Conservation (phyloP, 2,113 vertebrate genomes). For the Petrocephalus microphthalmus region DNA sequence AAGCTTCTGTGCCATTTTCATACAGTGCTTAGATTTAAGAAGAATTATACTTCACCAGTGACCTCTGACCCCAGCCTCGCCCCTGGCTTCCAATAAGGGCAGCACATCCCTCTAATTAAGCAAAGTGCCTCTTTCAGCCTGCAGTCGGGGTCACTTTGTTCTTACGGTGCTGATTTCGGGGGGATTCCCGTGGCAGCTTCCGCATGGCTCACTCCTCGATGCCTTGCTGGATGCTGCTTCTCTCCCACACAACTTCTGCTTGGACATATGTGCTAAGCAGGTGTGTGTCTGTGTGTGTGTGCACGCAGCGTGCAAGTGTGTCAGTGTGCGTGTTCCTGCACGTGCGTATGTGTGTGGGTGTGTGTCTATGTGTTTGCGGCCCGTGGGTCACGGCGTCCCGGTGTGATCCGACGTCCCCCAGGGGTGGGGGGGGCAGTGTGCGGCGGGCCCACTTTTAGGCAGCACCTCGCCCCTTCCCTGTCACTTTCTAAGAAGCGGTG, state of each 20-base stretch:
- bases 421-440: neutral
- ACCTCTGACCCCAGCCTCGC: conserved; percentile 4
- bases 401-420: neutral
- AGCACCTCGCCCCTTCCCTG: neutral
- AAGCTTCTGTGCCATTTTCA: neutral
- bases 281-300: neutral
- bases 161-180: conserved; percentile 17
- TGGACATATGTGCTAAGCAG: neutral
- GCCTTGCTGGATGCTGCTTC: neutral
- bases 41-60: neutral
- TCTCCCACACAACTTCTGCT: neutral
- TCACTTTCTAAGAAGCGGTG: conserved; percentile 2
- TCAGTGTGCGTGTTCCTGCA: neutral
- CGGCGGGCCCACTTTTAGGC: neutral
- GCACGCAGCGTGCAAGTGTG: neutral
- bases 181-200: neutral
- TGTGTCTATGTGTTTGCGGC: neutral
- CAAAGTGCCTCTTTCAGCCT: neutral
- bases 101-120: conserved; percentile 38
- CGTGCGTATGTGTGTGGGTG: neutral
- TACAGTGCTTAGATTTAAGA: neutral
- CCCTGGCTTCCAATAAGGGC: conserved; percentile 15
- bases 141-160: neutral
- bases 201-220: neutral
- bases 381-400: neutral